Evolutionary conservation across 1,140 invertebrate genomes (phyloP).

Genomic region (Drosophila murphyi): DNA sequence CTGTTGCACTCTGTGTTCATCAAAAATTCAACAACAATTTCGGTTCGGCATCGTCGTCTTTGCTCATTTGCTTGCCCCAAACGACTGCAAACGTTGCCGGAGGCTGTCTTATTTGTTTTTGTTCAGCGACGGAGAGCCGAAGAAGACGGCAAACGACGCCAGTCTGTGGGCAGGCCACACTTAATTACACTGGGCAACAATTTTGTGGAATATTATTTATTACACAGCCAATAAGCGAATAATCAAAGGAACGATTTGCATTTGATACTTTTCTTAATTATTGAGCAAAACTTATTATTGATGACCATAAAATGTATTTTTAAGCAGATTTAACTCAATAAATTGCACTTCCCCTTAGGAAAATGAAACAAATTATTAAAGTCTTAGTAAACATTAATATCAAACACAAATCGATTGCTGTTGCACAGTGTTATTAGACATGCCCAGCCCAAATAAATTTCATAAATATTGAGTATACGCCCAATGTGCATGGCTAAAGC

Average conservation of each 20-base stretch:
- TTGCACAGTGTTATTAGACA: constrained; percentile 37
- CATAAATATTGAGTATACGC: constrained; percentile 77
- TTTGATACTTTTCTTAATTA: no score
- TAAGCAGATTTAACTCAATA: no score
- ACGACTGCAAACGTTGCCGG: constrained; percentile 54
- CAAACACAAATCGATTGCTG: not conserved
- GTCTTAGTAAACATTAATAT: not conserved
- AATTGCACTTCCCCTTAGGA: no score
- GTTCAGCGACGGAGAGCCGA: constrained; percentile 15
- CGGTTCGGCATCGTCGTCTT: constrained; percentile 54
- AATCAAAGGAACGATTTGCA: no score
- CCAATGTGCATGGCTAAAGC: constrained; percentile 31
- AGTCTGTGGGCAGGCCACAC: constrained; percentile 40
- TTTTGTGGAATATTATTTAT: not conserved
- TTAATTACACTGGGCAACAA: constrained; percentile 71
- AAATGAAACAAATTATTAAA: not conserved
- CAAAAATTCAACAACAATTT: constrained; percentile 58
- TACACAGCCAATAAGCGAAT: not conserved
- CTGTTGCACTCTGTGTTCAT: constrained; percentile 19
- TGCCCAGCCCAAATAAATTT: constrained; percentile 59
- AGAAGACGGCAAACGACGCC: constrained; percentile 39
- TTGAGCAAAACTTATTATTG: no score
- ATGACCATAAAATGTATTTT: no score
- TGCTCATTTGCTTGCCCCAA: constrained; percentile 65
- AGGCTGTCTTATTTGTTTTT: constrained; percentile 50